Evolutionary conservation across 2,113 vertebrate genomes (phyloP).

Genomic region (Pyrgilauda ruficollis): DNA sequence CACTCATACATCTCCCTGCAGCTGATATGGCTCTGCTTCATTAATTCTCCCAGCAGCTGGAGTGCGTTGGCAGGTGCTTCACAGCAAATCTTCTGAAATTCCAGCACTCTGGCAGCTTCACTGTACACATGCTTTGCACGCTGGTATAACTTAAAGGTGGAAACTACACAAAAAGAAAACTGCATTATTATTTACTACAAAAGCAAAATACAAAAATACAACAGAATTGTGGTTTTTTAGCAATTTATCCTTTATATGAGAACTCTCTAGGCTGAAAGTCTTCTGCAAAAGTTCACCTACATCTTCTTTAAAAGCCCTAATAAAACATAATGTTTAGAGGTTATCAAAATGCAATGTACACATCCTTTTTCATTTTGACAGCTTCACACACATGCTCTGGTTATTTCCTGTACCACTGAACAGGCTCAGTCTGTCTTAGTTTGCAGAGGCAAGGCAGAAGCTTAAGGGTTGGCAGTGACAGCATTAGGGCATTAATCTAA

Average conservation of each 20-base stretch:
- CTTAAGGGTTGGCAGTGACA: background rate
- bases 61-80: conserved; percentile 74
- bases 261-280: background rate
- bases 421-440: background rate
- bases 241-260: background rate
- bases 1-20: conserved; percentile 94
- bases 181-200: background rate
- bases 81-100: conserved; percentile 85
- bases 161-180: conserved; percentile 70
- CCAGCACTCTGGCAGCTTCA: conserved; percentile 88
- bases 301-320: background rate
- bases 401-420: background rate
- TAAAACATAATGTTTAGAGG: background rate
- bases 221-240: background rate
- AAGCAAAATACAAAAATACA: background rate
- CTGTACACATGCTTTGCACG: conserved; percentile 92
- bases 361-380: background rate
- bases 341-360: background rate
- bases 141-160: conserved; percentile 87
- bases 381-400: background rate
- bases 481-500: background rate
- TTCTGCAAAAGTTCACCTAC: background rate
- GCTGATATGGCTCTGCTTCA: conserved; percentile 93
- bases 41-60: conserved; percentile 86
- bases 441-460: background rate